These are phyloP conservation scores for Oxyura jamaicensis DNA, from an alignment of 2,113 vertebrate species.

Conservation along the genomic window DNA sequence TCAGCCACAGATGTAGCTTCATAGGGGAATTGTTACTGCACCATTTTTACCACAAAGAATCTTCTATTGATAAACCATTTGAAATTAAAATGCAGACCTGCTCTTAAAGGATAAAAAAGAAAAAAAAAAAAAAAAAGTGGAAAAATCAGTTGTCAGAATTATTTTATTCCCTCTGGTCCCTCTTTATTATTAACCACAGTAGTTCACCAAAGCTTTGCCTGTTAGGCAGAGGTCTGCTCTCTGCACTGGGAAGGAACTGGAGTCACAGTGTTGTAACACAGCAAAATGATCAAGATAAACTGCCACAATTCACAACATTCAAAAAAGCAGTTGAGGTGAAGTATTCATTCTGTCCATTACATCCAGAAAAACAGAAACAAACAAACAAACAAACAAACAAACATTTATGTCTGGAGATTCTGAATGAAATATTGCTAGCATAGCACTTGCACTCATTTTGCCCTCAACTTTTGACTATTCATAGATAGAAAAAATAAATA, in stretches of 20 bases:
- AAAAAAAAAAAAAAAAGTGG: background rate
- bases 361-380: background rate
- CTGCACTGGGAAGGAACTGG: background rate
- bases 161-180: background rate
- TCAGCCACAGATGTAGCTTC: background rate
- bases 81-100: conserved; percentile 2
- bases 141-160: background rate
- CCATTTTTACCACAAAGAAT: background rate
- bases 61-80: background rate
- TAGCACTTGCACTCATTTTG: background rate
- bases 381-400: background rate
- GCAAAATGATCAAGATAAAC: background rate
- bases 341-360: background rate
- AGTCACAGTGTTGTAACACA: background rate
- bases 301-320: background rate
- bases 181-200: background rate
- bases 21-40: background rate
- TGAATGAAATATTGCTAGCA: background rate
- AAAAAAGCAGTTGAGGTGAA: background rate
- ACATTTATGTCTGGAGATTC: background rate
- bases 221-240: background rate
- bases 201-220: background rate
- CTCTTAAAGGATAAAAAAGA: background rate
- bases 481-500: background rate
- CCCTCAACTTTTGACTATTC: background rate